phyloP scores from a whole-genome alignment of 37 sponge, comb jelly and placozoan species.

The Agelas oroides region DNA sequence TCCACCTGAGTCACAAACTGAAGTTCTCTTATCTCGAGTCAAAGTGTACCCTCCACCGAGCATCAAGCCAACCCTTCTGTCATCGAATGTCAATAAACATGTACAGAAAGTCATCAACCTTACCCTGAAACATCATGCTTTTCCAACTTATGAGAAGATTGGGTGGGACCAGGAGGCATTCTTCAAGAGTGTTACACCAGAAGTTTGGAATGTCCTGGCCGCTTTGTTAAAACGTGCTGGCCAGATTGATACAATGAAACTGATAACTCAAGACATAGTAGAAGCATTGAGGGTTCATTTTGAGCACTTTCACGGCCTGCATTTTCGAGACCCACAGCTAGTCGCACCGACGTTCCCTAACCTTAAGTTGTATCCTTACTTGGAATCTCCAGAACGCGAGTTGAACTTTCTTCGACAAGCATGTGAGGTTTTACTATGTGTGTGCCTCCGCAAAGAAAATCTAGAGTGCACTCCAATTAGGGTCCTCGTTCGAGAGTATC shows the following conservation, averaged over 20 bases:
- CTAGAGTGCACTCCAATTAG: slow-evolving; percentile 69
- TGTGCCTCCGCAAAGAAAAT: slow-evolving; percentile 48
- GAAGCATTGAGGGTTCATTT: slow-evolving; percentile 50
- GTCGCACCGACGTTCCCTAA: slow-evolving; percentile 27
- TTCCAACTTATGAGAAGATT: slow-evolving; percentile 52
- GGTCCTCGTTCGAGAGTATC: slow-evolving; percentile 70
- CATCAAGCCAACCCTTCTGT: slow-evolving; percentile 28
- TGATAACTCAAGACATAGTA: slow-evolving; percentile 63
- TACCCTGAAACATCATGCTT: slow-evolving; percentile 44
- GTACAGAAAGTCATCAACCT: slow-evolving; percentile 56
- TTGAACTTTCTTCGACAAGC: slow-evolving; percentile 75
- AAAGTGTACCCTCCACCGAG: slow-evolving; percentile 49
- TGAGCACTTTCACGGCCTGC: slow-evolving; percentile 40
- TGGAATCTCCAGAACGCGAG: slow-evolving; percentile 67
- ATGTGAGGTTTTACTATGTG: slow-evolving; percentile 77
- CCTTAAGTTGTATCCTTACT: slow-evolving; percentile 57
- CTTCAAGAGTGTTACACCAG: slow-evolving; percentile 62
- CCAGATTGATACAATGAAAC: slow-evolving; percentile 65
- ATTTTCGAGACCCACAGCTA: slow-evolving; percentile 1
- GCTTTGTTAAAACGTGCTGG: slow-evolving; percentile 36
- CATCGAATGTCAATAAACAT: slow-evolving; percentile 32
- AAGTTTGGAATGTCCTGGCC: slow-evolving; percentile 58
- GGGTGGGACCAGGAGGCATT: slow-evolving; percentile 47
- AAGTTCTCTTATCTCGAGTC: slow-evolving; percentile 17
- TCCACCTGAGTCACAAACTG: slow-evolving; percentile 7